These are phyloP conservation scores for Cyclophora albipunctata DNA, from an alignment of 2,888 invertebrate species.

Conservation along the genomic window DNA sequence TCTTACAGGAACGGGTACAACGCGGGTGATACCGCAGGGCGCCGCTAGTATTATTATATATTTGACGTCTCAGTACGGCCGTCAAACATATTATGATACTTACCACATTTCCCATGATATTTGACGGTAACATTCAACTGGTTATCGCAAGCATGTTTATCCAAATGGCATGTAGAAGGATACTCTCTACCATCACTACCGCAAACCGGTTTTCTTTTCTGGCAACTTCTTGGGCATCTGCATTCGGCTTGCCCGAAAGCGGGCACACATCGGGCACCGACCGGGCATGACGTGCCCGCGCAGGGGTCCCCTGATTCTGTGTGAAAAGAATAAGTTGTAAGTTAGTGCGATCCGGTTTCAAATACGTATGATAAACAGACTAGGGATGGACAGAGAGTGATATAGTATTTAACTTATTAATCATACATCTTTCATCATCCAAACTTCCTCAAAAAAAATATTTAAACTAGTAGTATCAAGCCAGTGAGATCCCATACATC, in stretches of 20 bases:
- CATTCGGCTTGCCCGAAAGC: slow-evolving; percentile 80
- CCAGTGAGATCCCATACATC: too few relatives aligned
- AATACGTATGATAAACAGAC: too few relatives aligned
- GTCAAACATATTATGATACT: slow-evolving; percentile 36
- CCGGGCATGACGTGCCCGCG: slow-evolving; percentile 78
- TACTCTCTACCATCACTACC: slow-evolving; percentile 92
- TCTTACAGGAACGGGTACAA: too few relatives aligned
- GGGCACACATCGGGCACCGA: slow-evolving; percentile 80
- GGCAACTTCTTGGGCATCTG: slow-evolving; percentile 76
- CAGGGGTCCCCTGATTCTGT: slow-evolving; percentile 83
- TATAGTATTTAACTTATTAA: too few relatives aligned
- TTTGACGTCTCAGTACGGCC: too few relatives aligned
- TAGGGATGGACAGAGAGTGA: too few relatives aligned
- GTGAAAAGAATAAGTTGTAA: slow-evolving; percentile 1
- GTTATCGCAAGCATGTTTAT: slow-evolving; percentile 84
- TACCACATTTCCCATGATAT: slow-evolving; percentile 91
- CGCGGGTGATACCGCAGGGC: too few relatives aligned
- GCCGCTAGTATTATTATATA: too few relatives aligned
- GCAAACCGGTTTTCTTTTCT: slow-evolving; percentile 87
- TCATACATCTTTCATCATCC: too few relatives aligned
- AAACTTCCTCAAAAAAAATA: too few relatives aligned
- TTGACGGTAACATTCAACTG: slow-evolving; percentile 85
- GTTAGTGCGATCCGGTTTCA: too few relatives aligned
- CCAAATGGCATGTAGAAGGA: slow-evolving; percentile 90
- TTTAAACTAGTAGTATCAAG: too few relatives aligned